Conservation (phyloP, 1,140 invertebrate genomes). For the Helicoverpa armigera region DNA sequence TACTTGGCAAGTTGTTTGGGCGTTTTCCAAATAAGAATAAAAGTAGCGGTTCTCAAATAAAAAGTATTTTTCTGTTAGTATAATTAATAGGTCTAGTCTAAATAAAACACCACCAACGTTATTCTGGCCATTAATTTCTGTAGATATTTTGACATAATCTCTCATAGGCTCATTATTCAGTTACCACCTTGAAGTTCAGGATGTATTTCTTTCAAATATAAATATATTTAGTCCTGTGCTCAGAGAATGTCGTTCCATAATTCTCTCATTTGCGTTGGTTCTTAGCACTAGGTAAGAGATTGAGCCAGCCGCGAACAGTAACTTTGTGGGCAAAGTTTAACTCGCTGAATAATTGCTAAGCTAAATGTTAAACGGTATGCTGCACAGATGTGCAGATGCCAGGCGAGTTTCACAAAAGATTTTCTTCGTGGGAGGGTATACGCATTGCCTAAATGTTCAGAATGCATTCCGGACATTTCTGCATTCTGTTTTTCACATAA, state of each 20-base stretch:
- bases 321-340: constrained; percentile 59
- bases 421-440: constrained; percentile 21
- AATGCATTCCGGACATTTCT: not conserved
- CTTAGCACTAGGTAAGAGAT: constrained; percentile 47
- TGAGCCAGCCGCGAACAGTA: constrained; percentile 45
- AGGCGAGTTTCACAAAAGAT: constrained; percentile 28
- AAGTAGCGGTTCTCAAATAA: constrained; percentile 33
- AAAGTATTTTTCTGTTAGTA: constrained; percentile 20
- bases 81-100: constrained; percentile 1
- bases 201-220: not conserved
- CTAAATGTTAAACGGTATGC: constrained; percentile 44
- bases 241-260: no score
- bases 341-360: constrained; percentile 62
- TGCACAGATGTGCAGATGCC: constrained; percentile 44
- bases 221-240: no score
- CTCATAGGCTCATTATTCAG: no score
- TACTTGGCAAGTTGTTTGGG: constrained; percentile 19
- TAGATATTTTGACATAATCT: not conserved
- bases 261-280: constrained; percentile 37
- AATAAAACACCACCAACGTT: constrained; percentile 1
- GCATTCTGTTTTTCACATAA: not conserved
- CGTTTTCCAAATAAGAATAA: constrained; percentile 37
- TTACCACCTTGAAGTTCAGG: no score
- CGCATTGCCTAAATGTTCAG: constrained; percentile 5
- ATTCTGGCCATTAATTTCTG: constrained; percentile 17